Evolutionary conservation across 2,797 vertebrate species (phyloP).

Genomic region (Lates japonicus): DNA sequence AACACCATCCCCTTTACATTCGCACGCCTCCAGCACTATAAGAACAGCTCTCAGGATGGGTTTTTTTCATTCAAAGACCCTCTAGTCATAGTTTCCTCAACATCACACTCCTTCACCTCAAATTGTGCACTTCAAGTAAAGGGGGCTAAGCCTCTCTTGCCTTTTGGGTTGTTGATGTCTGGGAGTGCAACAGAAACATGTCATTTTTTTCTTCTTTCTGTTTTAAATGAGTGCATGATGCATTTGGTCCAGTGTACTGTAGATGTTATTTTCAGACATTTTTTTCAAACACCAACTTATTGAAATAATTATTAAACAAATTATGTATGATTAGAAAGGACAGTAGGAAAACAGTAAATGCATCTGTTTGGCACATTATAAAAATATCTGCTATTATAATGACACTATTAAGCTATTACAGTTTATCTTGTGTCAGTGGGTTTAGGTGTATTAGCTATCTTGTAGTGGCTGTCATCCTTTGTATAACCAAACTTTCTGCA

Average conservation of each 20-base stretch:
- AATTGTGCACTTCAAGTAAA: constrained; percentile 47
- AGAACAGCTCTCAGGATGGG: constrained; percentile 56
- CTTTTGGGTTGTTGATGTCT: constrained; percentile 18
- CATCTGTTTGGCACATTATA: background rate
- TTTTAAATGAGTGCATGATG: background rate
- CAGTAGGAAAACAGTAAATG: background rate
- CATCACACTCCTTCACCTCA: constrained; percentile 65
- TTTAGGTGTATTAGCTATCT: background rate
- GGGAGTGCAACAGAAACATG: constrained; percentile 17
- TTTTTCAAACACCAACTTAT: background rate
- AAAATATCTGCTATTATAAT: background rate
- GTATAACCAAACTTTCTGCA: too few species aligned
- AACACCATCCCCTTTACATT: too few species aligned
- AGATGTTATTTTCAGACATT: background rate
- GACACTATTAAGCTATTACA: background rate
- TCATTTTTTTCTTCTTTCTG: background rate
- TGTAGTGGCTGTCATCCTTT: background rate
- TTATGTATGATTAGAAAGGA: background rate
- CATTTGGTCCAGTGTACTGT: background rate
- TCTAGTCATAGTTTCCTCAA: constrained; percentile 73
- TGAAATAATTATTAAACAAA: background rate
- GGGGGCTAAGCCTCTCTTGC: constrained; percentile 10
- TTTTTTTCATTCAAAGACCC: constrained; percentile 76
- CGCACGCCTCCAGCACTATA: too few species aligned
- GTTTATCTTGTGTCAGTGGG: background rate